Evolutionary conservation across 2,797 vertebrate genomes (phyloP).

Genomic region (Falco columbarius): DNA sequence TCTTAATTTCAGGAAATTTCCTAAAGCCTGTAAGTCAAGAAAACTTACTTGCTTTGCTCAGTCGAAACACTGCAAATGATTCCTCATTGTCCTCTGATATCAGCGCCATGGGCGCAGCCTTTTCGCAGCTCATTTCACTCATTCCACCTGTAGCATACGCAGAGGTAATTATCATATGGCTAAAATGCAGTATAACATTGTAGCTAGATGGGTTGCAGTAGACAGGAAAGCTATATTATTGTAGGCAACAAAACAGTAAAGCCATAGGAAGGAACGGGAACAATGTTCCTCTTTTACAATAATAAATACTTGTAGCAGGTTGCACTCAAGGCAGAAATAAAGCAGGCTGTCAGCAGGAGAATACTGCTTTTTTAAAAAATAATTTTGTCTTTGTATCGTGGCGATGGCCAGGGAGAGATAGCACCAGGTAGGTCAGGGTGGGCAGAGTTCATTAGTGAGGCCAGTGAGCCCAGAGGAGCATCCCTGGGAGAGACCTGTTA

Average conservation of each 20-base stretch:
- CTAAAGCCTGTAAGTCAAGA: neutral
- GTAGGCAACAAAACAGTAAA: neutral
- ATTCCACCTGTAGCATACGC: neutral
- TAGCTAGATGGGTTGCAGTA: neutral
- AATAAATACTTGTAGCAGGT: neutral
- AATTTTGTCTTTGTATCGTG: neutral
- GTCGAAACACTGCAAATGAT: neutral
- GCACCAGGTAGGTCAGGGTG: neutral
- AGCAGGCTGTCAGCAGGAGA: neutral
- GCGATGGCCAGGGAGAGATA: neutral
- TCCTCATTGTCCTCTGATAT: neutral
- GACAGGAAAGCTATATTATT: neutral
- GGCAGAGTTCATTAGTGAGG: neutral
- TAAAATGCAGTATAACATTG: neutral
- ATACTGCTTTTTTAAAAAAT: neutral
- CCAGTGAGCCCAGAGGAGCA: neutral
- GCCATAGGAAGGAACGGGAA: neutral
- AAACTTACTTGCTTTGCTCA: neutral
- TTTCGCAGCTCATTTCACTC: neutral
- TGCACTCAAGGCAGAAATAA: neutral
- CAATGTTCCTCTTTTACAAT: neutral
- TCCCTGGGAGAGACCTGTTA: rapidly evolving
- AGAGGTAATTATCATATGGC: neutral
- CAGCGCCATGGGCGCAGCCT: neutral
- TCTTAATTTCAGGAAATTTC: neutral